A percentile compares a stretch with the other conserved stretches of the same genome.
These are phyloP conservation scores for Thaumetopoea pityocampa DNA, from an alignment of 1,140 invertebrate genomes.

Conservation along the genomic window DNA sequence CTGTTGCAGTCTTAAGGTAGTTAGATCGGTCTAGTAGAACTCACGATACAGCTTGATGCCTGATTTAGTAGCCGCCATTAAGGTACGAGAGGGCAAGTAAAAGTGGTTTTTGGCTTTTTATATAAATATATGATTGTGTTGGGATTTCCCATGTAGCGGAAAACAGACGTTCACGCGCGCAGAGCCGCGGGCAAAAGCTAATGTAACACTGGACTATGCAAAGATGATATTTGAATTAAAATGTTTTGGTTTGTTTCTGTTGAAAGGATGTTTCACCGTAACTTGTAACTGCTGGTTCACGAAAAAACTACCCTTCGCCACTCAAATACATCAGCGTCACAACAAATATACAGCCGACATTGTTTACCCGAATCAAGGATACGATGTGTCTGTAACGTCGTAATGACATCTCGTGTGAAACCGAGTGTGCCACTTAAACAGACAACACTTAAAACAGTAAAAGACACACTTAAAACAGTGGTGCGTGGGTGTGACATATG, in stretches of 20 bases:
- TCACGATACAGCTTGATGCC: no score
- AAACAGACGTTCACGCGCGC: no score
- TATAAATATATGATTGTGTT: no score
- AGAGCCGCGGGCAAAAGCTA: no score
- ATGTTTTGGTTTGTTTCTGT: no score
- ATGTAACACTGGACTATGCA: conserved; percentile 7
- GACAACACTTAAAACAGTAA: conserved; percentile 34
- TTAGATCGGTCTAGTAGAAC: no score
- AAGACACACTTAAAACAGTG: conserved; percentile 37
- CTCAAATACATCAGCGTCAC: conserved; percentile 9
- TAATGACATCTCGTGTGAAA: conserved; percentile 40
- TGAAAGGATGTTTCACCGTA: background rate
- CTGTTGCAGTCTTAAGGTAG: no score
- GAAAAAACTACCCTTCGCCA: background rate
- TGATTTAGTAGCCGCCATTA: no score
- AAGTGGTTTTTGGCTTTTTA: no score
- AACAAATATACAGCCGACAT: conserved; percentile 21
- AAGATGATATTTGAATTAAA: background rate
- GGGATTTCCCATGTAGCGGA: no score
- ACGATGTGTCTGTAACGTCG: conserved; percentile 29
- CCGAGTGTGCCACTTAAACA: conserved; percentile 49
- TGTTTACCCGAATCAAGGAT: conserved; percentile 33
- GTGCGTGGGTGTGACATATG: conserved; percentile 46
- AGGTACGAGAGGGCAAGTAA: no score
- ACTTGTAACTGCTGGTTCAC: background rate